Evolutionary conservation across 2,888 invertebrate species (phyloP).

Genomic region (Lucinisca nassula): DNA sequence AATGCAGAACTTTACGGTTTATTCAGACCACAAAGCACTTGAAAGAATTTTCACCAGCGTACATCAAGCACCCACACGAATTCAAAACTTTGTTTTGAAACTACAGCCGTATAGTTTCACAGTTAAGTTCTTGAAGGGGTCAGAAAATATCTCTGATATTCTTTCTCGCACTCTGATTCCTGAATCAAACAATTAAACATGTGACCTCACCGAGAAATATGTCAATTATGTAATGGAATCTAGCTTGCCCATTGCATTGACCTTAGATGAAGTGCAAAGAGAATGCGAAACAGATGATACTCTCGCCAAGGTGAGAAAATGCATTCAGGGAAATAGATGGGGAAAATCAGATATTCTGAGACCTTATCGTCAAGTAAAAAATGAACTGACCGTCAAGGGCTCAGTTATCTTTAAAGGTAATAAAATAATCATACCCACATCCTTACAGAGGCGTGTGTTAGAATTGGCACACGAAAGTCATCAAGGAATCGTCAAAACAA

Average conservation of each 20-base stretch:
- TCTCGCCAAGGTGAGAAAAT: background rate
- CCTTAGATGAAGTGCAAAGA: constrained; percentile 8
- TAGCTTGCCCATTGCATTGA: constrained; percentile 5
- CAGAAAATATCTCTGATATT: constrained; percentile 16
- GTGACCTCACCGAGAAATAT: constrained; percentile 15
- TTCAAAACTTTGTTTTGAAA: constrained; percentile 22
- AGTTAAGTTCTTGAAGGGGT: constrained; percentile 1
- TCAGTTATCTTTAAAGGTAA: constrained; percentile 17
- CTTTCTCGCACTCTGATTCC: background rate
- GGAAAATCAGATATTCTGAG: background rate
- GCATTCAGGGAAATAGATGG: constrained; percentile 16
- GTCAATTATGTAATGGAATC: constrained; percentile 16
- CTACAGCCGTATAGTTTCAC: constrained; percentile 22
- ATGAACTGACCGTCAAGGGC: constrained; percentile 26
- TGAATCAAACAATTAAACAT: no score
- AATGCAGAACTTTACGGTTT: background rate
- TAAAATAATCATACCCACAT: constrained; percentile 34
- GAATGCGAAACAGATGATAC: constrained; percentile 9
- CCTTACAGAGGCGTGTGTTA: constrained; percentile 13
- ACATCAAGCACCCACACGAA: constrained; percentile 1
- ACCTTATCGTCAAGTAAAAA: constrained; percentile 10
- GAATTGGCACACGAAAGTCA: constrained; percentile 46
- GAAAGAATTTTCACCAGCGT: background rate
- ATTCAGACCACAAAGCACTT: constrained; percentile 8
- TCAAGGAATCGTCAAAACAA: constrained; percentile 53